These are phyloP conservation scores for Elaphurus davidianus DNA, from an alignment of 2,113 vertebrate species.

Conservation along the genomic window DNA sequence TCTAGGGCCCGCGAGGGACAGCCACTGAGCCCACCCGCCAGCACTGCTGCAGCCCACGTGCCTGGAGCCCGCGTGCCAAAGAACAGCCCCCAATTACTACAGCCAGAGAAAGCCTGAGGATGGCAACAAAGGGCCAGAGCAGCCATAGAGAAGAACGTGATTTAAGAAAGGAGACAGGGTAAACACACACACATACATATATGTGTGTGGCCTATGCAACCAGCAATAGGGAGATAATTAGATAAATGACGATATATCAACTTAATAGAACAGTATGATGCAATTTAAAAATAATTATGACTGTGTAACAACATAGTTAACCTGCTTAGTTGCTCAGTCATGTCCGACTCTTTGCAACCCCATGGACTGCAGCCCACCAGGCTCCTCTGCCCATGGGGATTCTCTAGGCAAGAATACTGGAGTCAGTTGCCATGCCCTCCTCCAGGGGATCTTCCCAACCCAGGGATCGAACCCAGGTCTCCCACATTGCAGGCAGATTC, in stretches of 20 bases:
- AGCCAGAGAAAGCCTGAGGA: not conserved
- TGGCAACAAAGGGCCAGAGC: not conserved
- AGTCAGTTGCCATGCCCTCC: not conserved
- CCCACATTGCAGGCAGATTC: not conserved
- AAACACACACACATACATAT: not conserved
- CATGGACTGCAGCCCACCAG: not conserved
- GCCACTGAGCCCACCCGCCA: rapidly evolving
- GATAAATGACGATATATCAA: slow-evolving; percentile 18
- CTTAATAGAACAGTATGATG: not conserved
- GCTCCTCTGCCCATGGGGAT: not conserved
- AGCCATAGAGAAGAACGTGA: not conserved
- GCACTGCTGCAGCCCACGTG: not conserved
- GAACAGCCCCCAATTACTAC: not conserved
- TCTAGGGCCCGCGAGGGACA: not conserved
- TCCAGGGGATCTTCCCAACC: not conserved
- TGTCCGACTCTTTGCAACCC: not conserved
- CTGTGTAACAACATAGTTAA: not conserved
- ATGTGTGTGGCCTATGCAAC: not conserved
- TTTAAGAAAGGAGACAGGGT: not conserved
- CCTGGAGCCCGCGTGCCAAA: not conserved
- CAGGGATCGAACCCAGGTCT: not conserved
- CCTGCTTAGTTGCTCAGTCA: not conserved
- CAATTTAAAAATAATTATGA: slow-evolving; percentile 35
- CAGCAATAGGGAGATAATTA: slow-evolving; percentile 8
- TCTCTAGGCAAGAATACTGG: not conserved